A percentile compares a stretch with the other conserved stretches of the same genome.
Evolutionary conservation across 2,113 vertebrate species (phyloP).

Genomic region (Phrynosoma platyrhinos): DNA sequence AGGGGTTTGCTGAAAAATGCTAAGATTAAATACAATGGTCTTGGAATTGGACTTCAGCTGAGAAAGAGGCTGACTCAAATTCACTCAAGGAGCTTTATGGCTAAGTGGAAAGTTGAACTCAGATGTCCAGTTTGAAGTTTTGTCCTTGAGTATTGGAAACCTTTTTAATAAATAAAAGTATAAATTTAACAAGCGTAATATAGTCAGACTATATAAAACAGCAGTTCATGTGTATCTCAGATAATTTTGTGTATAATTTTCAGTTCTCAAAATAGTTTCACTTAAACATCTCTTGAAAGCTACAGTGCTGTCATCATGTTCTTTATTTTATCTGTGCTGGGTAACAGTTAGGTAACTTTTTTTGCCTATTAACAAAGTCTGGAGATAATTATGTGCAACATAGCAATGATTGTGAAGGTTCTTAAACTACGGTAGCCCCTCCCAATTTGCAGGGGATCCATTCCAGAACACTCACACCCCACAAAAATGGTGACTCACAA

Average conservation of each 20-base stretch:
- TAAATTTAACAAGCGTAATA: not conserved
- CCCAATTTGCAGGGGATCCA: too few relatives aligned
- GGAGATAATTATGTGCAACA: not conserved
- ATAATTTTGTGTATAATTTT: too few relatives aligned
- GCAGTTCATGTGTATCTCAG: not conserved
- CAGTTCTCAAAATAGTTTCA: not conserved
- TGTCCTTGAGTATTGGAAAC: not conserved
- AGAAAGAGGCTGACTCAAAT: not conserved
- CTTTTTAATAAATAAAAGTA: not conserved
- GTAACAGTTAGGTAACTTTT: not conserved
- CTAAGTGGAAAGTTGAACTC: not conserved
- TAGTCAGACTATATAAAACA: not conserved
- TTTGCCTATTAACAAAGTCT: not conserved
- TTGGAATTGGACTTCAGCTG: not conserved
- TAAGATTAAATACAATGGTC: not conserved
- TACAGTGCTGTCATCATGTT: too few relatives aligned
- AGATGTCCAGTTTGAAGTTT: not conserved
- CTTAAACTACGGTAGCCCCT: not conserved
- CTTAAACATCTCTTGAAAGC: not conserved
- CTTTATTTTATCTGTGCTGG: not conserved
- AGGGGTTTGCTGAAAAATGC: conserved; percentile 2
- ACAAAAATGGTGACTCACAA: too few relatives aligned
- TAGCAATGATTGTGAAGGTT: not conserved
- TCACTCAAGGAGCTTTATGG: not conserved
- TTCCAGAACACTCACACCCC: too few relatives aligned